Evolutionary conservation across 2,888 invertebrate genomes (phyloP).

Genomic region (Xestia c-nigrum): DNA sequence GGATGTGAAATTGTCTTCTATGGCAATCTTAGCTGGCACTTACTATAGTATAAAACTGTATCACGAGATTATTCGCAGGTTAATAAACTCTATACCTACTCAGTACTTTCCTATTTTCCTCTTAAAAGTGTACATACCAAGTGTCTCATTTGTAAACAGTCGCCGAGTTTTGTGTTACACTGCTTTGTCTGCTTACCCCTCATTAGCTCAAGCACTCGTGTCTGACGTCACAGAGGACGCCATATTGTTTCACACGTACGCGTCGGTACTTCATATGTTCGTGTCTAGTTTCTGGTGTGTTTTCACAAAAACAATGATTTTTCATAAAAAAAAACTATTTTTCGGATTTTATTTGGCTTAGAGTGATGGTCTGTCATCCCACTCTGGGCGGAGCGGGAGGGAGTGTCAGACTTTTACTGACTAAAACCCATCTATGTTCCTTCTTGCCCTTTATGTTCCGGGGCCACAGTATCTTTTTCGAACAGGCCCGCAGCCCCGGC

Average conservation of each 20-base stretch:
- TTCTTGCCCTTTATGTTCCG: too few relatives aligned
- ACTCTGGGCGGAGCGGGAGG: too few relatives aligned
- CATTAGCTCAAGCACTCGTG: conserved; percentile 64
- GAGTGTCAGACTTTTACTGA: too few relatives aligned
- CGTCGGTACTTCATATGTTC: conserved; percentile 7
- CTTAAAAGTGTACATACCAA: conserved; percentile 35
- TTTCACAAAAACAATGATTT: background rate
- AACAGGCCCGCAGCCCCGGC: too few relatives aligned
- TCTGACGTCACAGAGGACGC: conserved; percentile 54
- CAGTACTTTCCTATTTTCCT: conserved; percentile 21
- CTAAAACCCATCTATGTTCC: too few relatives aligned
- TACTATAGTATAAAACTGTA: too few relatives aligned
- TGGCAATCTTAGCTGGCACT: too few relatives aligned
- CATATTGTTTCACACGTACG: conserved; percentile 53
- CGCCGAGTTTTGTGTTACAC: conserved; percentile 41
- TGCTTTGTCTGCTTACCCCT: conserved; percentile 63
- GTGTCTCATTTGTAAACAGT: conserved; percentile 57
- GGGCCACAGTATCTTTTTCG: too few relatives aligned
- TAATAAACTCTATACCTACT: background rate
- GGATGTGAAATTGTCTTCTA: too few relatives aligned
- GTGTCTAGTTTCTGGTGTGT: background rate
- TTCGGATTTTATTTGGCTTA: background rate
- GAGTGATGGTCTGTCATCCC: background rate
- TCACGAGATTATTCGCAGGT: too few relatives aligned
- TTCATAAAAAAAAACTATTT: background rate